phyloP scores from a whole-genome alignment of 1,140 invertebrate species.

The Adelges cooleyi region DNA sequence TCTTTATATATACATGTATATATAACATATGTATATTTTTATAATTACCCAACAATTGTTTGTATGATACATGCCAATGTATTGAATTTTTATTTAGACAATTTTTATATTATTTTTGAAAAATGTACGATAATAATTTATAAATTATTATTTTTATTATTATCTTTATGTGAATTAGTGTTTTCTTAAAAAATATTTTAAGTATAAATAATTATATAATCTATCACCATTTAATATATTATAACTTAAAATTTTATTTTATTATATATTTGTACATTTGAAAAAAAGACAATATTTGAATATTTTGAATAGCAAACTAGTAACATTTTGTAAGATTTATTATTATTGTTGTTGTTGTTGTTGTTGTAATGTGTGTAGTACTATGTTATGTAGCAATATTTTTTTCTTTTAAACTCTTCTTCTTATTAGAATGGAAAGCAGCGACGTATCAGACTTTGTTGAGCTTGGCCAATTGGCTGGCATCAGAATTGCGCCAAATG shows the following conservation, averaged over 20 bases:
- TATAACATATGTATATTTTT: too few relatives aligned
- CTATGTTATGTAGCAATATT: not conserved
- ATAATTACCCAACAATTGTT: not conserved
- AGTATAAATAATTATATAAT: too few relatives aligned
- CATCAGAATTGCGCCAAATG: not conserved
- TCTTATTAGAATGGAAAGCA: conserved; percentile 21
- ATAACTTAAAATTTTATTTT: too few relatives aligned
- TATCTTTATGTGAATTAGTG: too few relatives aligned
- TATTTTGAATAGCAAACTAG: not conserved
- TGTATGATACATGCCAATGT: not conserved
- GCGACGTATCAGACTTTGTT: conserved; percentile 9
- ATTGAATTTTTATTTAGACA: not conserved
- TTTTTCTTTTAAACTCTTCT: conserved; percentile 9
- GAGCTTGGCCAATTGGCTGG: conserved; percentile 17
- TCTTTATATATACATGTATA: too few relatives aligned
- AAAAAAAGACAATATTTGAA: too few relatives aligned
- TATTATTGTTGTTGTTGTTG: not conserved
- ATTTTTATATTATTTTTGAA: too few relatives aligned
- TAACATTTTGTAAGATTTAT: not conserved
- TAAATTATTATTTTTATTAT: too few relatives aligned
- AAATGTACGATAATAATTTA: too few relatives aligned
- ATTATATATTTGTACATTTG: too few relatives aligned
- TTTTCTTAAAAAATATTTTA: too few relatives aligned
- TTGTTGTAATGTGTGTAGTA: not conserved
- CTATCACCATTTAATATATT: too few relatives aligned